Conservation (phyloP, 2,113 vertebrate genomes). For the Eidolon helvum region DNA sequence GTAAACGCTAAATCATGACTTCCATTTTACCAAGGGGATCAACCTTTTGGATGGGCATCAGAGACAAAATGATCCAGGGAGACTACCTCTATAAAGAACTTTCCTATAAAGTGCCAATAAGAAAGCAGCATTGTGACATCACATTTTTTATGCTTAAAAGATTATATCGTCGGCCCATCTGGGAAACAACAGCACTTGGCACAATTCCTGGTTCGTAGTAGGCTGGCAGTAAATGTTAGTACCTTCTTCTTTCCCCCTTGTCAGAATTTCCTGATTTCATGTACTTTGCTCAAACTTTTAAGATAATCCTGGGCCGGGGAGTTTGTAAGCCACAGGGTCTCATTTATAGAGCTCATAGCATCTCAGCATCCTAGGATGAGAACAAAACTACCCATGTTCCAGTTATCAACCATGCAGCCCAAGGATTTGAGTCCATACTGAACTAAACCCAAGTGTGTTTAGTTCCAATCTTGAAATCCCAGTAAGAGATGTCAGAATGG, state of each 20-base stretch:
- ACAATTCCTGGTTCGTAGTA: neutral
- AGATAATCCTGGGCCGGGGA: neutral
- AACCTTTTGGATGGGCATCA: neutral
- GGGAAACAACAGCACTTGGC: neutral
- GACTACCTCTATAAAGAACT: neutral
- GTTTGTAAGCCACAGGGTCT: neutral
- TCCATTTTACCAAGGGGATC: neutral
- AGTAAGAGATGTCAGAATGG: neutral
- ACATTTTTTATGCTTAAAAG: neutral
- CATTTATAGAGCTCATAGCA: neutral
- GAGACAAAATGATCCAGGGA: neutral
- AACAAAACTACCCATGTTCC: neutral
- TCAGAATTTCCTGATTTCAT: neutral
- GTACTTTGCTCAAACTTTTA: neutral
- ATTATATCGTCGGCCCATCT: neutral
- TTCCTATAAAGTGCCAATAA: neutral
- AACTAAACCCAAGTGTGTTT: neutral
- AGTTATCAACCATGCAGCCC: neutral
- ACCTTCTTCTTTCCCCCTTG: neutral
- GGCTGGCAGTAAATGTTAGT: neutral
- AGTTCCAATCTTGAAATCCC: neutral
- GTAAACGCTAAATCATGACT: neutral
- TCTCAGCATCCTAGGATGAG: neutral
- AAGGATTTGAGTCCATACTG: neutral
- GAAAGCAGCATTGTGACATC: neutral